These are phyloP conservation scores for Taeniopygia guttata DNA, from an alignment of 2,797 vertebrate species.

Conservation along the genomic window DNA sequence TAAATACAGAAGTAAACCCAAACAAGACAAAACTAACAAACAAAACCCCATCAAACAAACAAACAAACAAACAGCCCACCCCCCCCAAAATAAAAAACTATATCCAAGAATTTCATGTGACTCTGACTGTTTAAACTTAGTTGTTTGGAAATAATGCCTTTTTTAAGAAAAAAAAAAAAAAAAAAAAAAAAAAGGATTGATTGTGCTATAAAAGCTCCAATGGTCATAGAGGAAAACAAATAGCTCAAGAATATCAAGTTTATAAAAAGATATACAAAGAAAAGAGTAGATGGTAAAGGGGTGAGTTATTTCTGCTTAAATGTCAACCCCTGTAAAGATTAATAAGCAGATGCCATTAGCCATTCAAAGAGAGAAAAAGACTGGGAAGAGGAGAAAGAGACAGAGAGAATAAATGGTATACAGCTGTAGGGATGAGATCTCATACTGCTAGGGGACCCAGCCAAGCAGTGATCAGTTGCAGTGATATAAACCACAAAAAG, in stretches of 20 bases:
- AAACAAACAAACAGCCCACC: not conserved
- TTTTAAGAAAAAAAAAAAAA: not conserved
- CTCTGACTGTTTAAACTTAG: not conserved
- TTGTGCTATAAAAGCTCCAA: not conserved
- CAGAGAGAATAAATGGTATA: not conserved
- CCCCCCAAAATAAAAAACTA: not conserved
- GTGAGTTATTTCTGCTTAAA: not conserved
- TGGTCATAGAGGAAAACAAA: not conserved
- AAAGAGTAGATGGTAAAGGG: not conserved
- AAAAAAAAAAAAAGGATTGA: not conserved
- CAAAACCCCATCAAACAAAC: not conserved
- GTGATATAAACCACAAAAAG: not conserved
- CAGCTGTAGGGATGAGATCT: not conserved
- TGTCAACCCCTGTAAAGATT: not conserved
- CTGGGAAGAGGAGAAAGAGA: not conserved
- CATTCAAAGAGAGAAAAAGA: not conserved
- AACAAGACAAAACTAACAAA: not conserved
- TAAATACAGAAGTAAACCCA: not conserved
- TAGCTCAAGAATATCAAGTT: not conserved
- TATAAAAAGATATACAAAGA: not conserved
- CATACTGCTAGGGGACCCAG: not conserved
- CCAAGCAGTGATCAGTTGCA: not conserved
- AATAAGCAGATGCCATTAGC: not conserved
- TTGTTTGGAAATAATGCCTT: not conserved
- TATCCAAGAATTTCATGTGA: not conserved